phyloP scores from a whole-genome alignment of 37 sponge, comb jelly and placozoan species.

The Ianthella basta region DNA sequence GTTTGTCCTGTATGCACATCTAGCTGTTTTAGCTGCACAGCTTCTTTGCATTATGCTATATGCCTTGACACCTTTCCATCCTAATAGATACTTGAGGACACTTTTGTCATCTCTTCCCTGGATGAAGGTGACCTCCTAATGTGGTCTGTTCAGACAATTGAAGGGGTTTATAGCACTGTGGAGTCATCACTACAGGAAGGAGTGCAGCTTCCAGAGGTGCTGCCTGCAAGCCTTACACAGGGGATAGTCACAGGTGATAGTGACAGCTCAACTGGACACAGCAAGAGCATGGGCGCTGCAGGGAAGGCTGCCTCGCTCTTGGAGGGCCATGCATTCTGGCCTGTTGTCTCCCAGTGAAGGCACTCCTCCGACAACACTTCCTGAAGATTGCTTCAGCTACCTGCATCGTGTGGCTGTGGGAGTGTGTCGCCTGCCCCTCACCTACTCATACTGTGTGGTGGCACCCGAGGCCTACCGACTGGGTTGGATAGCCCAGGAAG shows the following conservation, averaged over 20 bases:
- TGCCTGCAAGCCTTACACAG: not conserved
- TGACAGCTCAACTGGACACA: too few species aligned
- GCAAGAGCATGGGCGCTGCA: too few species aligned
- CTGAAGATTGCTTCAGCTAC: not conserved
- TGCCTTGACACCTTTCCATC: too few species aligned
- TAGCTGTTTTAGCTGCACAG: too few species aligned
- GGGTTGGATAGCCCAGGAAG: conserved; percentile 20
- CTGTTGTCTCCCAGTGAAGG: not conserved
- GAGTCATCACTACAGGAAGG: not conserved
- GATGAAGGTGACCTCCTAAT: not conserved
- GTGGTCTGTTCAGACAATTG: not conserved
- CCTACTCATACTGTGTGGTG: conserved; percentile 6
- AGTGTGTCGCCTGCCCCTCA: not conserved
- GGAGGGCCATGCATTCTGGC: not conserved
- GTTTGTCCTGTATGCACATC: too few species aligned
- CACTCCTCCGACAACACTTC: not conserved
- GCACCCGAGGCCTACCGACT: conserved; percentile 23
- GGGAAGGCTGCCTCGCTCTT: too few species aligned
- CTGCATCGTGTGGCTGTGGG: not conserved
- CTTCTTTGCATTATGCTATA: too few species aligned
- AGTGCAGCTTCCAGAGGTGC: conserved; percentile 21
- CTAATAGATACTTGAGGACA: conserved; percentile 25
- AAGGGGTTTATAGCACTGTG: not conserved
- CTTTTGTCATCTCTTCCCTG: not conserved
- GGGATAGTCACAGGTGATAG: not conserved